Evolutionary conservation across 1,140 invertebrate genomes (phyloP).

Genomic region (Bombus sibiricus): DNA sequence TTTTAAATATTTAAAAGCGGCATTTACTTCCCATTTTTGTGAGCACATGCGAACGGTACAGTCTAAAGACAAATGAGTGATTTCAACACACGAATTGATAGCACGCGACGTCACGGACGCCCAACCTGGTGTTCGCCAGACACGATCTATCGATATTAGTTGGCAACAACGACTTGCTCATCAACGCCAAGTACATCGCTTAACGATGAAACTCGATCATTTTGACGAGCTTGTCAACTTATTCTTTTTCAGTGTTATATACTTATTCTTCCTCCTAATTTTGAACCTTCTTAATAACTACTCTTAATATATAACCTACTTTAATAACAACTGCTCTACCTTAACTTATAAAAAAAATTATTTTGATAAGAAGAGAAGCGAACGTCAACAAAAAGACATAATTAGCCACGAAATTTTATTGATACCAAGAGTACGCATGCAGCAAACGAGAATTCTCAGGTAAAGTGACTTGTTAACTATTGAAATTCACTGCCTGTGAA

Average conservation of each 20-base stretch:
- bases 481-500: slow-evolving; percentile 38
- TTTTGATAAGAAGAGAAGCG: not conserved
- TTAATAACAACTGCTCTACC: too few species aligned
- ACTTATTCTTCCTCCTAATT: too few species aligned
- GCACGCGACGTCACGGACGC: slow-evolving; percentile 16
- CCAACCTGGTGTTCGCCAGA: slow-evolving; percentile 34
- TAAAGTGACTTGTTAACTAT: slow-evolving; percentile 15
- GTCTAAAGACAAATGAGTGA: slow-evolving; percentile 30
- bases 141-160: slow-evolving; percentile 61
- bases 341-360: not conserved
- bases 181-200: slow-evolving; percentile 48
- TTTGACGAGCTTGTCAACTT: slow-evolving; percentile 12
- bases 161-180: slow-evolving; percentile 49
- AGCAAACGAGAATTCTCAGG: not conserved
- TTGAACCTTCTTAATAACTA: too few species aligned
- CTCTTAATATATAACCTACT: too few species aligned
- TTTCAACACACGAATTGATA: slow-evolving; percentile 41
- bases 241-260: not conserved
- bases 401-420: not conserved
- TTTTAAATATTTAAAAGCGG: not conserved
- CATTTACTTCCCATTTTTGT: not conserved
- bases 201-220: slow-evolving; percentile 22
- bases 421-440: not conserved
- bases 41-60: not conserved
- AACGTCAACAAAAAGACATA: not conserved